These are phyloP conservation scores for Sakesphorus luctuosus DNA, from an alignment of 2,113 vertebrate genomes.

Conservation along the genomic window DNA sequence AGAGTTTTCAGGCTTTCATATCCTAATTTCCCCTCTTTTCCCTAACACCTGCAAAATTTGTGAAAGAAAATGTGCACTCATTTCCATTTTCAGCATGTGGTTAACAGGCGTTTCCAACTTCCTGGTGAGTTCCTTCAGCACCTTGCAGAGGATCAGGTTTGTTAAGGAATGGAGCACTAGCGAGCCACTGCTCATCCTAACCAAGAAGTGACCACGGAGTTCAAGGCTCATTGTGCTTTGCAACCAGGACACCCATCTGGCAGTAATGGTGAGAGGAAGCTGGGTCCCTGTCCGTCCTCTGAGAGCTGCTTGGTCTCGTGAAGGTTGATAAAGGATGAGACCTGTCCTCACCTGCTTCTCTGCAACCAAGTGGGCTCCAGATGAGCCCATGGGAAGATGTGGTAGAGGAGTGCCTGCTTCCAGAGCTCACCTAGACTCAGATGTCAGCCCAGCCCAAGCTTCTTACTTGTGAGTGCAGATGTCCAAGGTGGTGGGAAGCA, in stretches of 20 bases:
- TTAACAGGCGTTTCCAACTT: background rate
- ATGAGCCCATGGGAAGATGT: fast-evolving
- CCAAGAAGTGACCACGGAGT: fast-evolving
- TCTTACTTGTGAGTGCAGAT: background rate
- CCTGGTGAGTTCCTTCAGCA: background rate
- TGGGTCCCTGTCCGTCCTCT: background rate
- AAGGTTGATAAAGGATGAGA: background rate
- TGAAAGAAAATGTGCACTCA: background rate
- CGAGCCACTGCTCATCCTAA: background rate
- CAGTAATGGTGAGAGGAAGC: fast-evolving
- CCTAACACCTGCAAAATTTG: background rate
- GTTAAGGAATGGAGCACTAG: background rate
- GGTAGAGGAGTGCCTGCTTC: background rate
- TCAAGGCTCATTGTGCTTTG: background rate
- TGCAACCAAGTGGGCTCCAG: fast-evolving
- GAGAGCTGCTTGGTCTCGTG: background rate
- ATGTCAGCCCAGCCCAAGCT: background rate
- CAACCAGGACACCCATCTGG: background rate
- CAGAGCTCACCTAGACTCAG: fast-evolving
- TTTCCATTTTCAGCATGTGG: background rate
- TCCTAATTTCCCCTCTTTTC: background rate
- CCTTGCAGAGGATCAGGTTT: background rate
- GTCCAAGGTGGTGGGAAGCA: background rate
- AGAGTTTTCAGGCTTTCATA: background rate
- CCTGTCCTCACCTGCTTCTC: background rate